These are phyloP conservation scores for Datnioides undecimradiatus DNA, from an alignment of 2,113 vertebrate genomes.

Conservation along the genomic window DNA sequence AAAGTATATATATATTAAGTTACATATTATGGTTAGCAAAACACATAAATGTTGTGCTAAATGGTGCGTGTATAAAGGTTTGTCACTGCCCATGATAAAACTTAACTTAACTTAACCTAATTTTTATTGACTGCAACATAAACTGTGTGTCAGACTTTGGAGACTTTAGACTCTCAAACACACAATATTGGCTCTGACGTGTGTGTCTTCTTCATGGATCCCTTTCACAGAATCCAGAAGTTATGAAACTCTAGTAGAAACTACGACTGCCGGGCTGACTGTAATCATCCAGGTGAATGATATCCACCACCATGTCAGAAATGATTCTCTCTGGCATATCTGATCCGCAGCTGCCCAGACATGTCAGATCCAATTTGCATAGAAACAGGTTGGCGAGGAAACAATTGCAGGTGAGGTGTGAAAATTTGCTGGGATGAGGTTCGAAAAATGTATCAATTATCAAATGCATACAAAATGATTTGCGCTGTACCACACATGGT, in stretches of 20 bases:
- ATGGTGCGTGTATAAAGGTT: no score
- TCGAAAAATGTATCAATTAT: background rate
- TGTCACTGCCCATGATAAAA: no score
- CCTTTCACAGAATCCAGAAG: background rate
- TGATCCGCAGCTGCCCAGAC: background rate
- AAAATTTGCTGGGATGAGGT: no score
- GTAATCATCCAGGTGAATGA: background rate
- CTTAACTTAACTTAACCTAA: no score
- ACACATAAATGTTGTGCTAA: no score
- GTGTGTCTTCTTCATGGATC: background rate
- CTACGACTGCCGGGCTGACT: background rate
- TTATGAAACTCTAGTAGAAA: background rate
- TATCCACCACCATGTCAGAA: background rate
- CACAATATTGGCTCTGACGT: background rate
- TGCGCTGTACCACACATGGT: background rate
- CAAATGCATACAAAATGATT: conserved; percentile 4
- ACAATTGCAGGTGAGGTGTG: background rate
- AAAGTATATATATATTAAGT: no score
- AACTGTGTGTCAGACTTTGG: background rate
- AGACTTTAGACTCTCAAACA: no score
- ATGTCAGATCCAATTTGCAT: conserved; percentile 5
- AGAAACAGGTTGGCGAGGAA: conserved; percentile 12
- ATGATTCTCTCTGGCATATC: conserved; percentile 4
- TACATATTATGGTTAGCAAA: no score
- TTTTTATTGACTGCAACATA: no score